Conservation (phyloP, 2,113 vertebrate species). For the Pyrgilauda ruficollis region DNA sequence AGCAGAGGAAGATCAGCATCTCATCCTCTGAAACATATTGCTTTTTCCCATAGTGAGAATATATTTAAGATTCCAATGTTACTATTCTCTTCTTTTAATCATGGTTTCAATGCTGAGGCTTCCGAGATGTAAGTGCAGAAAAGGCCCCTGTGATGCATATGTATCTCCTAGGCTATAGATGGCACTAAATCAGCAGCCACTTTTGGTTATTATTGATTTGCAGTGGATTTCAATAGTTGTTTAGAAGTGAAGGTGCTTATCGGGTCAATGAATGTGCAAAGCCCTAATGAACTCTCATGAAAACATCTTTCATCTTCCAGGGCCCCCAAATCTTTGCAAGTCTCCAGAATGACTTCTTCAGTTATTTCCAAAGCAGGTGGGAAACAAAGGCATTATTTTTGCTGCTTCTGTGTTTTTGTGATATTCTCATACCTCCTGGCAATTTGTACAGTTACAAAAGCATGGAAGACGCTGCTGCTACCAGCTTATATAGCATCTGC, state of each 20-base stretch:
- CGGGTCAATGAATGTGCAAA: not conserved
- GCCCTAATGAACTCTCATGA: not conserved
- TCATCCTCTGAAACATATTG: not conserved
- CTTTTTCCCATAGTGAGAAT: not conserved
- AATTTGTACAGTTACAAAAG: not conserved
- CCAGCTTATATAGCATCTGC: not conserved
- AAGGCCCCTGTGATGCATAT: not conserved
- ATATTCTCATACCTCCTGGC: not conserved
- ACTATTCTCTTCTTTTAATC: not conserved
- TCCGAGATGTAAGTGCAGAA: not conserved
- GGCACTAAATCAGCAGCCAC: constrained; percentile 11
- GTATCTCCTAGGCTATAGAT: not conserved
- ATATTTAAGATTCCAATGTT: not conserved
- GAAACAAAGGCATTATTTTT: not conserved
- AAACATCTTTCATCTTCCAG: not conserved
- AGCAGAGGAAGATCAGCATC: not conserved
- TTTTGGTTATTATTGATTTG: not conserved
- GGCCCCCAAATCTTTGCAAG: not conserved
- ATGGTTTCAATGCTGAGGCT: not conserved
- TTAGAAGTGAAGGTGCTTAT: constrained; percentile 4
- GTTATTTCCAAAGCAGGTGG: not conserved
- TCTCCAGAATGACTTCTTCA: not conserved
- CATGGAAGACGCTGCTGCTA: not conserved
- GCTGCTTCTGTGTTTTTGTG: not conserved
- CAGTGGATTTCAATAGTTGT: not conserved